phyloP scores from a whole-genome alignment of 64 coral and sea anemone genomes.

The Porites lutea region DNA sequence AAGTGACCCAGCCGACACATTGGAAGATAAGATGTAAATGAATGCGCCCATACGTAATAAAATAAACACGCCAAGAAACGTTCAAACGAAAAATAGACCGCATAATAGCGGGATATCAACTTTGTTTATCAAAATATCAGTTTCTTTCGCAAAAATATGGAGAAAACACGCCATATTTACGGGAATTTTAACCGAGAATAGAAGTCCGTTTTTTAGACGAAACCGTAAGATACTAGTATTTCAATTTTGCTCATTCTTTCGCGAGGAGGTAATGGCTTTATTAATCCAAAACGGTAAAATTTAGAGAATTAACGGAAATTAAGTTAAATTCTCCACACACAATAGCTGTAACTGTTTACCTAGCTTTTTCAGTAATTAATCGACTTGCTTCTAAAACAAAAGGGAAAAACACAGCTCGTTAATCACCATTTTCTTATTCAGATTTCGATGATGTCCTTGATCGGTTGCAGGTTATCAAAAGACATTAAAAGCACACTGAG shows the following conservation, averaged over 20 bases:
- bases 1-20: not conserved
- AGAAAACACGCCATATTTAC: not conserved
- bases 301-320: not conserved
- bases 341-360: not conserved
- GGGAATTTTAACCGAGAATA: not conserved
- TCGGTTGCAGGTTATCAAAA: not conserved
- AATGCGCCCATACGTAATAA: not conserved
- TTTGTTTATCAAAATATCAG: not conserved
- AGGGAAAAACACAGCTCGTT: not conserved
- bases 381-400: not conserved
- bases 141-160: not conserved
- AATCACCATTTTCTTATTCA: not conserved
- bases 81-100: not conserved
- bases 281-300: not conserved
- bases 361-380: not conserved
- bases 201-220: not conserved
- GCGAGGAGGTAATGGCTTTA: not conserved
- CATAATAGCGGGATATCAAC: not conserved
- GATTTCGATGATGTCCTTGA: not conserved
- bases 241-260: not conserved
- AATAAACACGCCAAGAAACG: not conserved
- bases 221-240: not conserved
- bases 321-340: not conserved
- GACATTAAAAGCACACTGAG: no score
- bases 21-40: not conserved